A percentile compares a stretch with the other conserved stretches of the same genome.
These are phyloP conservation scores for Ophioninae sp. DNA, from an alignment of 2,888 invertebrate genomes.

Conservation along the genomic window DNA sequence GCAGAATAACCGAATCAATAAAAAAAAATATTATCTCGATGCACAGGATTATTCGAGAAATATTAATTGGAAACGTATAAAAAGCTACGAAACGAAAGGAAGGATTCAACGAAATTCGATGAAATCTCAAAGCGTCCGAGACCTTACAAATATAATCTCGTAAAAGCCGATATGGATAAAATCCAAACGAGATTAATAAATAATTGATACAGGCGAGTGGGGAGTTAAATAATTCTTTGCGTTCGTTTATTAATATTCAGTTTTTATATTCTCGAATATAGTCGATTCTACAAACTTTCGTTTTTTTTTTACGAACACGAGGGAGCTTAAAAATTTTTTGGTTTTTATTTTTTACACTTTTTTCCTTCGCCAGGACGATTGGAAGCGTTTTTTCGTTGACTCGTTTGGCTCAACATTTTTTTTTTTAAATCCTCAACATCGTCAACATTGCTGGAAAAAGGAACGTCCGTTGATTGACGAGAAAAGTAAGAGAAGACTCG, in stretches of 20 bases:
- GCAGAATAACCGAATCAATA: no score
- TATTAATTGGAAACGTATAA: not conserved
- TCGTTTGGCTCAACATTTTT: constrained; percentile 39
- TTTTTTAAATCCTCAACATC: constrained; percentile 28
- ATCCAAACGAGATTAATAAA: not conserved
- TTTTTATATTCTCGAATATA: not conserved
- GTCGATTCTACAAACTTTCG: constrained; percentile 20
- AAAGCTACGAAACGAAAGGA: not conserved
- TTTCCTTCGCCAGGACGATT: constrained; percentile 10
- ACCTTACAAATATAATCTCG: not conserved
- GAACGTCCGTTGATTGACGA: constrained; percentile 21
- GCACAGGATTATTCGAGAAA: not conserved
- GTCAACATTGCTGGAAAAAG: constrained; percentile 28
- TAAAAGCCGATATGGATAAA: not conserved
- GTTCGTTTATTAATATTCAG: constrained; percentile 1
- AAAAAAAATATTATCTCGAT: no score
- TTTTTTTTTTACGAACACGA: constrained; percentile 20
- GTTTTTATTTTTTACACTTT: not conserved
- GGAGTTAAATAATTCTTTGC: no score
- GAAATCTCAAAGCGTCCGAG: not conserved
- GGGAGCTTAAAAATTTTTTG: constrained; percentile 4
- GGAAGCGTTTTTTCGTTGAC: constrained; percentile 18
- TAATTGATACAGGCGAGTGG: not conserved
- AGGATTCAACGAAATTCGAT: not conserved
- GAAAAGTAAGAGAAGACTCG: constrained; percentile 28